These are phyloP conservation scores for Lepus timidus DNA, from an alignment of 2,113 vertebrate species.

Conservation along the genomic window DNA sequence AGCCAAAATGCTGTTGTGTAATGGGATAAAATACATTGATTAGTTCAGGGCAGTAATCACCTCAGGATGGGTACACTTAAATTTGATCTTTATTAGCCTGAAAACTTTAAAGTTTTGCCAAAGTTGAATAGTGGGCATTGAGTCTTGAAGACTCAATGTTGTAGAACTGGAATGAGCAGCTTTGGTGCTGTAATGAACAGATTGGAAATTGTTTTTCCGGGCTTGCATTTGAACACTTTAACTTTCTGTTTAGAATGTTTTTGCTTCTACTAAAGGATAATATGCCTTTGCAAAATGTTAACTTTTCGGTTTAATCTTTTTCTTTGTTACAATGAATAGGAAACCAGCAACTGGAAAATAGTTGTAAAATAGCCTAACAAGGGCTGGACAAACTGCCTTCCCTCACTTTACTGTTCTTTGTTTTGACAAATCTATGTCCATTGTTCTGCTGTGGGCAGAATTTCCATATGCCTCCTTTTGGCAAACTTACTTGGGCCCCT, in stretches of 20 bases:
- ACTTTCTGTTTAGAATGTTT: conserved; percentile 13
- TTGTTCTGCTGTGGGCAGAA: conserved; percentile 78
- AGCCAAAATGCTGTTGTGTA: not conserved
- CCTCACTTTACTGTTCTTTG: conserved; percentile 77
- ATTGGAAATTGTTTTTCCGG: not conserved
- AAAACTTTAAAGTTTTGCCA: not conserved
- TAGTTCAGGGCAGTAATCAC: not conserved
- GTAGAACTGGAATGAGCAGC: not conserved
- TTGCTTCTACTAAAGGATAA: conserved; percentile 33
- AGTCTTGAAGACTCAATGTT: not conserved
- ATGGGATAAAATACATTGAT: not conserved
- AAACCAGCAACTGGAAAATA: conserved; percentile 69
- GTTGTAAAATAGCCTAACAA: conserved; percentile 54
- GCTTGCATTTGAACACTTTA: conserved; percentile 31
- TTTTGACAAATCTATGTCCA: conserved; percentile 77
- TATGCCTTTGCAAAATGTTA: conserved; percentile 59
- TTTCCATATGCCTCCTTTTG: conserved; percentile 73
- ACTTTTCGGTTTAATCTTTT: conserved; percentile 64
- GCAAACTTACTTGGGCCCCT: conserved; percentile 59
- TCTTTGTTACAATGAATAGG: conserved; percentile 72
- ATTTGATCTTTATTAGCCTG: not conserved
- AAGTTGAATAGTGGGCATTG: not conserved
- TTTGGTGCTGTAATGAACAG: not conserved
- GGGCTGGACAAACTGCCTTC: conserved; percentile 47
- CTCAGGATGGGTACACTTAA: not conserved